phyloP scores from a whole-genome alignment of 2,888 invertebrate genomes.

The Dasypogon diadema region DNA sequence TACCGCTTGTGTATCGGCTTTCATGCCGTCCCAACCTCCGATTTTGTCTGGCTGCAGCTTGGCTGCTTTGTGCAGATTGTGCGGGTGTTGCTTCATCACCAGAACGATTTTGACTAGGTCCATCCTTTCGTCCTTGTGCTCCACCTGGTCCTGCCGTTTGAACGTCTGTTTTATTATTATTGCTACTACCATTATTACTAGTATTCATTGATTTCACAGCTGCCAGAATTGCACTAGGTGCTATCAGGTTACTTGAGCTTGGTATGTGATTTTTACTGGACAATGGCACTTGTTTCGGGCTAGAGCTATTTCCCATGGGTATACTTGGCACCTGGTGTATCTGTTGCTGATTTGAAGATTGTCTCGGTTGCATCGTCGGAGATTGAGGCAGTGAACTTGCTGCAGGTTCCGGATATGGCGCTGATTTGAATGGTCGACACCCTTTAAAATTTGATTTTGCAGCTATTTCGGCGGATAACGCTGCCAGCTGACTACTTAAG shows the following conservation, averaged over 20 bases:
- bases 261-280: conserved; percentile 30
- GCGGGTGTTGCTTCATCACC: neutral
- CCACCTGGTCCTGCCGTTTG: neutral
- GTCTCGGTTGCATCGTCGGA: conserved; percentile 57
- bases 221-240: conserved; percentile 59
- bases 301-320: conserved; percentile 34
- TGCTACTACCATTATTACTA: conserved; percentile 52
- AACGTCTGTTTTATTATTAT: neutral
- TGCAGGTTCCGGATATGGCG: conserved; percentile 56
- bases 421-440: conserved; percentile 58
- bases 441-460: conserved; percentile 59
- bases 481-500: conserved; percentile 58
- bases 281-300: conserved; percentile 54
- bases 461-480: conserved; percentile 58
- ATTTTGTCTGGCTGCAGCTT: conserved; percentile 58
- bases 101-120: neutral
- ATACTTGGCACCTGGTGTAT: neutral
- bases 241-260: conserved; percentile 55
- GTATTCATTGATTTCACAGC: conserved; percentile 58
- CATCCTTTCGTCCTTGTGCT: conserved; percentile 6
- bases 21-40: conserved; percentile 61
- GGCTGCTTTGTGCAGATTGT: conserved; percentile 54
- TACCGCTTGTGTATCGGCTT: conserved; percentile 63
- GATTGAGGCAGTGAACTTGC: conserved; percentile 56
- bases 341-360: conserved; percentile 53